These are phyloP conservation scores for Lysandra bellargus DNA, from an alignment of 2,888 invertebrate species.

Conservation along the genomic window DNA sequence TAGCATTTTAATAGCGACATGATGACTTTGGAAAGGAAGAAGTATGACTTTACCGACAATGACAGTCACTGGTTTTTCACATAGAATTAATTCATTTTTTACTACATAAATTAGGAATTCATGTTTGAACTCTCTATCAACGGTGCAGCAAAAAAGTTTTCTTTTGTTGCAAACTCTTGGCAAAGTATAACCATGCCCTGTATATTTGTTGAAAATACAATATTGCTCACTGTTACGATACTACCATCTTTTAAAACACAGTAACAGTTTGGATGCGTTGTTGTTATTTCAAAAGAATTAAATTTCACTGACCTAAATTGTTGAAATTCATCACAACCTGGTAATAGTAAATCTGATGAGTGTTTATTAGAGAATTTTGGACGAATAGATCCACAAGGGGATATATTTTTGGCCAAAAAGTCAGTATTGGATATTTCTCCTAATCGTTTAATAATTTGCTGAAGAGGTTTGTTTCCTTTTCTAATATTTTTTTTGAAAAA, in stretches of 20 bases:
- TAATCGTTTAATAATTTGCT: conserved; percentile 14
- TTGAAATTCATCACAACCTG: neutral
- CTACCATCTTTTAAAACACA: conserved; percentile 8
- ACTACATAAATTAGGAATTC: neutral
- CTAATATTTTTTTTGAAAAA: conserved; percentile 13
- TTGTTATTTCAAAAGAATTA: neutral
- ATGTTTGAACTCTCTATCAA: neutral
- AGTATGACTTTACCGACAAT: neutral
- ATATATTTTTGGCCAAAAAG: neutral
- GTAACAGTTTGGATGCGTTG: neutral
- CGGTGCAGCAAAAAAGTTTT: neutral
- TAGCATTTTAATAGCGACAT: neutral
- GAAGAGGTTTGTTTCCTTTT: conserved; percentile 15
- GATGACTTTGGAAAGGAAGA: neutral
- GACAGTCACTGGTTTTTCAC: conserved; percentile 8
- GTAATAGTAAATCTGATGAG: neutral
- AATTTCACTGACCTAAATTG: neutral
- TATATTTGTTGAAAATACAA: neutral
- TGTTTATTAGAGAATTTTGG: neutral
- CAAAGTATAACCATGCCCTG: neutral
- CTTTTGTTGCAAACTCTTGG: neutral
- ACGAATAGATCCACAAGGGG: neutral
- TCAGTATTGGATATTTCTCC: conserved; percentile 27
- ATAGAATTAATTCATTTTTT: neutral
- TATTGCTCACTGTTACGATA: neutral